phyloP scores from a whole-genome alignment of 2,797 vertebrate genomes.

The Pteropus rufus region DNA sequence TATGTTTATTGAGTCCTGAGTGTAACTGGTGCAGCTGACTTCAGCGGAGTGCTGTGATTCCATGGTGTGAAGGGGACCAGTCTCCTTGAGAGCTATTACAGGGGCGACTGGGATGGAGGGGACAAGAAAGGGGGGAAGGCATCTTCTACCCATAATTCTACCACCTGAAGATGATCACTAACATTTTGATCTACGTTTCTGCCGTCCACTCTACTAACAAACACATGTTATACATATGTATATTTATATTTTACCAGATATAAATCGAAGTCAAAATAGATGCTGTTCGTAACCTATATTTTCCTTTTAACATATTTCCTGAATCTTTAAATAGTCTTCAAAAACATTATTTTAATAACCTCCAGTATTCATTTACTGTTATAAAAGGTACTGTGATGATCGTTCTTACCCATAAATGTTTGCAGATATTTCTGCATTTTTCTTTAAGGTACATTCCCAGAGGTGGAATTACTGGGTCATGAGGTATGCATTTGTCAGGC shows the following conservation, averaged over 20 bases:
- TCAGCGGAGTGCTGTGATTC: neutral
- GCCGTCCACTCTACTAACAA: neutral
- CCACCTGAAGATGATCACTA: neutral
- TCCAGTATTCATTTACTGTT: neutral
- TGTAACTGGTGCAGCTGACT: neutral
- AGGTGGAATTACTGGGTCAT: neutral
- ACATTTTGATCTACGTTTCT: neutral
- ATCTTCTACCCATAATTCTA: neutral
- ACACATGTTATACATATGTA: neutral
- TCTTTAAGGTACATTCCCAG: neutral
- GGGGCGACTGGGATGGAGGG: too few species aligned
- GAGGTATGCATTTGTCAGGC: neutral
- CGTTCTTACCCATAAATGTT: neutral
- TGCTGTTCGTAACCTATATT: neutral
- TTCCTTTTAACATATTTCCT: neutral
- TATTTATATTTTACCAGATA: neutral
- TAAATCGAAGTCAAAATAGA: neutral
- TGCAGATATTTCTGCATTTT: neutral
- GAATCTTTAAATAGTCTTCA: neutral
- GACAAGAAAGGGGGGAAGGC: neutral
- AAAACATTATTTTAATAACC: neutral
- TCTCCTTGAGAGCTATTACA: neutral
- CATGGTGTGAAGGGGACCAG: accelerated
- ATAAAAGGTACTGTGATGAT: neutral
- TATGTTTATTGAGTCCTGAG: neutral